Evolutionary conservation across 2,888 invertebrate species (phyloP).

Genomic region (Trachelus tabidus): DNA sequence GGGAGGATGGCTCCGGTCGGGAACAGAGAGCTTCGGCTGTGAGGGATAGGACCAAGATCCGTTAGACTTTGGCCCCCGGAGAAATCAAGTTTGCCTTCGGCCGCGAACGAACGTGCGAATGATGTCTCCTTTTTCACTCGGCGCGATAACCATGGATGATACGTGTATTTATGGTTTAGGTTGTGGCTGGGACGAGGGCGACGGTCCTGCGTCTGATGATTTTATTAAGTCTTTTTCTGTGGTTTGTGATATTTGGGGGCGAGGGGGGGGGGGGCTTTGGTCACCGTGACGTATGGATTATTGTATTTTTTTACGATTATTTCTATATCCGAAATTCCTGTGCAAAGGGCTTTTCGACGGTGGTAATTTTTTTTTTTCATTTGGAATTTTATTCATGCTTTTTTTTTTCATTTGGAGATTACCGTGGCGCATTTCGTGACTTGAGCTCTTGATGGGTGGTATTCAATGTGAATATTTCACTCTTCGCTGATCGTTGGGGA

Average conservation of each 20-base stretch:
- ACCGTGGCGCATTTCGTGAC: not conserved
- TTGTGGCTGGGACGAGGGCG: not conserved
- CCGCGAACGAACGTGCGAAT: constrained; percentile 29
- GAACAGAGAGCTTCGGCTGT: constrained; percentile 17
- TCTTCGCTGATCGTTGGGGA: not conserved
- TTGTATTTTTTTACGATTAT: not conserved
- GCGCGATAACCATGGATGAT: not conserved
- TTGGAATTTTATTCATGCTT: not conserved
- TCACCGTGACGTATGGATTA: not conserved
- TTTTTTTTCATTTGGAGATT: not conserved
- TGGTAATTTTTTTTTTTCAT: not conserved
- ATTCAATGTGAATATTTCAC: not conserved
- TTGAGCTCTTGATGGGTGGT: not conserved
- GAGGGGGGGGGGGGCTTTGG: not conserved
- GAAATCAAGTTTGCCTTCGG: constrained; percentile 47
- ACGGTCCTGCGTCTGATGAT: not conserved
- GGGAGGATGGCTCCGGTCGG: constrained; percentile 20
- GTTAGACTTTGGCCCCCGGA: constrained; percentile 42
- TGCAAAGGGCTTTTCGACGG: not conserved
- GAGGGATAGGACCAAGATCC: constrained; percentile 27
- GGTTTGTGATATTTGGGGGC: not conserved
- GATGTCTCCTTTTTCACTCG: constrained; percentile 30
- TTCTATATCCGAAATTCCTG: constrained; percentile 27
- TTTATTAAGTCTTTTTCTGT: not conserved
- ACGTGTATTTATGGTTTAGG: not conserved